Conservation (phyloP, 2,797 vertebrate genomes). For the Cossypha dichroa region DNA sequence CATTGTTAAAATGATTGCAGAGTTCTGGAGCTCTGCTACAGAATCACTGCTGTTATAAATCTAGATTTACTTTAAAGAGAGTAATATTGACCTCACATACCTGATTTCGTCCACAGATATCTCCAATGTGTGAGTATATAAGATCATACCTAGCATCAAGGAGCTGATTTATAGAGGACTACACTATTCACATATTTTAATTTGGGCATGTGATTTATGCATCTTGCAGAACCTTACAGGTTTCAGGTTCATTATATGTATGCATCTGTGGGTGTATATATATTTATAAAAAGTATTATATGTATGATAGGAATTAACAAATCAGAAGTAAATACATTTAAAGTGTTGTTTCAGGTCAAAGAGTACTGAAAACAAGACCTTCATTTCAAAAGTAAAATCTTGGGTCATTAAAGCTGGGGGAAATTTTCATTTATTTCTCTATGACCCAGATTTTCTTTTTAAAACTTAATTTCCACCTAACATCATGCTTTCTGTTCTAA, state of each 20-base stretch:
- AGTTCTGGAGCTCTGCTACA: neutral
- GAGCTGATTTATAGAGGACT: neutral
- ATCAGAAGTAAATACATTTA: neutral
- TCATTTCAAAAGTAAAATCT: neutral
- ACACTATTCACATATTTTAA: neutral
- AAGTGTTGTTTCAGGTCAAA: neutral
- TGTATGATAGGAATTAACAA: neutral
- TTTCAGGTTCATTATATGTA: neutral
- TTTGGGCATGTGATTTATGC: neutral
- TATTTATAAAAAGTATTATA: neutral
- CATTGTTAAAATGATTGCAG: neutral
- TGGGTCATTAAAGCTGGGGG: neutral
- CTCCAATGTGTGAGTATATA: neutral
- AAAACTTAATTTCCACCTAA: neutral
- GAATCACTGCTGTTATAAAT: neutral
- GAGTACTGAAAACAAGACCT: neutral
- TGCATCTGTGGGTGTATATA: neutral
- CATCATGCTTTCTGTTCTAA: neutral
- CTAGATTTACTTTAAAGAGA: neutral
- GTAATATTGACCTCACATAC: neutral
- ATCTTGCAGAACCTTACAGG: neutral
- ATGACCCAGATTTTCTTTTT: neutral
- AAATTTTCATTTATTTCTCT: neutral
- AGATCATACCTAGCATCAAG: neutral
- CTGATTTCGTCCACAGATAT: neutral